Evolutionary conservation across 2,113 vertebrate species (phyloP), one percentile per base, ranked within the genome.

Genomic region (Larimichthys polyactis): DNA sequence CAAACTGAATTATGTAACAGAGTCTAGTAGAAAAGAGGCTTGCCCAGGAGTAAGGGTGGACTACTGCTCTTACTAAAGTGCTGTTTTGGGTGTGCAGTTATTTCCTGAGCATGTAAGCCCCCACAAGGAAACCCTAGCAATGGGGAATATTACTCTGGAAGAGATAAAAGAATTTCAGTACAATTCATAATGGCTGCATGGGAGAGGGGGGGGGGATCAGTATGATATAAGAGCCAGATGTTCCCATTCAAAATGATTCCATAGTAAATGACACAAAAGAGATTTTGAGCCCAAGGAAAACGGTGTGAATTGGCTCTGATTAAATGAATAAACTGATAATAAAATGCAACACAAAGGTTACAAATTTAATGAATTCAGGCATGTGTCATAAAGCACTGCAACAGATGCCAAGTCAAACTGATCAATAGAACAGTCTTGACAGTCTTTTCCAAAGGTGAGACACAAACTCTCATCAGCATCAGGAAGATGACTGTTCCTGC

Each of bases 171-270:
- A 32, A 78, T 79, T 72, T 85, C 57, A 88, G 24, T 88, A 81
- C 63, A 84, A 86, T 78, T 74, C 79, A 79, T 84, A 88, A 84
- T 75, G 82, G 83, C 74, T 77, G 84, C 75, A 82, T 64, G 64
- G 71, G 64, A 67, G 68, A 2, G 27, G 27, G 68, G 27, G 27
- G 27, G 27, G 2, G 62, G 71, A 79, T 71, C 71, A 43, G 74
- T 72, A 43, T 81, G 67, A 81, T 71, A 51, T 72, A 49, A 87
- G 71, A 72, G 74, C 67, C 89, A 94, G 88, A 91, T 92, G 89
- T 92, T 86, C 83, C 82, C 49, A 66, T 87, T 91, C 66, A 86
- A 79, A 87, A 70, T 76, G 77, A 78, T 60, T 74, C 84, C 58
- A 75, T 59, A 62, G 71, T 85, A 57, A 89, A 17, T 87, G 81